Evolutionary conservation across 2,113 vertebrate species (phyloP), one percentile per base, ranked within the genome.

Genomic region (Elgaria multicarinata): DNA sequence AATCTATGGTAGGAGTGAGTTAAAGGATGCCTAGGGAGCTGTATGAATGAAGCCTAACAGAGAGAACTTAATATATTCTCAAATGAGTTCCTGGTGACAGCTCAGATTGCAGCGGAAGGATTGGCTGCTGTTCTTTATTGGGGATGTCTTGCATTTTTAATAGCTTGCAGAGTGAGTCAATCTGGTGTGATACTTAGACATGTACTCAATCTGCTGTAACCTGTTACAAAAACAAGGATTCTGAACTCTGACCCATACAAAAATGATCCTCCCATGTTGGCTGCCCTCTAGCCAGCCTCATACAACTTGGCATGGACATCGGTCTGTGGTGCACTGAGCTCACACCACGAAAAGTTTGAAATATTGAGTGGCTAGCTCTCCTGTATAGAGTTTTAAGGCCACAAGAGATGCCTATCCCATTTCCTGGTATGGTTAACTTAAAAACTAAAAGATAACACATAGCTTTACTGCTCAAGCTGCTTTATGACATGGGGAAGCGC

Each of bases 131-230:
- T 92, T 91, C 93, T 89, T n/a, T 94, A 93, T 94, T 94, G 91
- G 93, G 39, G 13, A 66, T 93, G 87, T 83, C 90, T 93, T 94
- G 78, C 89, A 92, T 91, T 92, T 88, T 82, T 89, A 93, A 86
- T 92, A 86, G 91, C 75, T 92, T 77, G 77, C 94, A 53, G 75
- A 95, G 90, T 92, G 84, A 94, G 88, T 88, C 80, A 91, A 90
- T 90, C 87, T 91, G 93, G 90, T 84, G 90, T 92, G 93, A 93
- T 95, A 93, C 93, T 94, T 93, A 93, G 94, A 94, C 96, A 90
- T 90, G 80, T 91, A 93, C 89, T 94, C 91, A 92, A 81, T 91
- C 50, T 82, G 92, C 89, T 94, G 92, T 95, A 95, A 93, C 92
- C 87, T 95, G 86, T 96, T 94, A 89, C 79, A 85, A 93, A 85